phyloP scores from a whole-genome alignment of 2,113 vertebrate genomes.

The Chauna torquata region DNA sequence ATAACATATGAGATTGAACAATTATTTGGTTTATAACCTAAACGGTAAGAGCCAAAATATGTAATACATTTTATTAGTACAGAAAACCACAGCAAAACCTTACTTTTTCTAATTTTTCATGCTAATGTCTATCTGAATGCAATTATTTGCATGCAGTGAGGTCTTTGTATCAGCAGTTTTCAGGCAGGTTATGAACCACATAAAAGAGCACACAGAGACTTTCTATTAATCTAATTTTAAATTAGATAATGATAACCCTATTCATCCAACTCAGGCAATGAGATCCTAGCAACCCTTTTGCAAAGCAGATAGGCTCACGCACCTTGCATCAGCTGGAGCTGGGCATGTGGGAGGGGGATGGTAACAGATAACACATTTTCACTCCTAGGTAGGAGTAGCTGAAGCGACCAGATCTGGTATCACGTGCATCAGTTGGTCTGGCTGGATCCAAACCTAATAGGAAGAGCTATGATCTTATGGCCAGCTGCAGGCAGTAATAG shows the following conservation, averaged over 20 bases:
- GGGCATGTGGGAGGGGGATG: neutral
- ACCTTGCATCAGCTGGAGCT: neutral
- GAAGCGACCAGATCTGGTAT: neutral
- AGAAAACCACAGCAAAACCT: neutral
- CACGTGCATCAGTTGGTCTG: neutral
- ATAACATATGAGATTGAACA: neutral
- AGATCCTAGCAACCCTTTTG: neutral
- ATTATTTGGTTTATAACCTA: neutral
- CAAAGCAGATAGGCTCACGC: neutral
- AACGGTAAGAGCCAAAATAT: neutral
- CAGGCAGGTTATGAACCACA: neutral
- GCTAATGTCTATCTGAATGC: neutral
- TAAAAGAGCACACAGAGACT: neutral
- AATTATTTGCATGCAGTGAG: neutral
- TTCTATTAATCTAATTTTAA: neutral
- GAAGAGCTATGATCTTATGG: neutral
- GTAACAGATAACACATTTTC: neutral
- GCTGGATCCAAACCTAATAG: neutral
- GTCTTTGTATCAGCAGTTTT: neutral
- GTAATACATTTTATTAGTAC: neutral
- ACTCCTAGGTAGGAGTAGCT: neutral
- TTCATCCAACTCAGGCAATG: neutral
- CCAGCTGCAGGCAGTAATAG: constrained; percentile 17
- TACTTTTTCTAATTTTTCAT: neutral
- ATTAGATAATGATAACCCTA: neutral